These are phyloP conservation scores for Agrotis exclamationis DNA, from an alignment of 2,888 invertebrate genomes.

Conservation along the genomic window DNA sequence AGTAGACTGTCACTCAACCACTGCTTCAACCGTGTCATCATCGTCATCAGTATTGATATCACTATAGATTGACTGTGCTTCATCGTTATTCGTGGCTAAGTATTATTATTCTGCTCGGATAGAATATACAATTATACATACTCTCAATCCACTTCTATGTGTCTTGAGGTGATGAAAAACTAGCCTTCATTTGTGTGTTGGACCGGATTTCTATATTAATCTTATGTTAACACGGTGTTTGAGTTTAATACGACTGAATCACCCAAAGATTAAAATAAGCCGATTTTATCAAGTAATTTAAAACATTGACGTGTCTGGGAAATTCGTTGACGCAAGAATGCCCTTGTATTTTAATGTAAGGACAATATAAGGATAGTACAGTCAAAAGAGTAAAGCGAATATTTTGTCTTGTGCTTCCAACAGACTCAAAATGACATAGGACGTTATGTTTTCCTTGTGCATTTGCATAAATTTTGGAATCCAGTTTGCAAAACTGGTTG, in stretches of 20 bases:
- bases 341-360: constrained; percentile 27
- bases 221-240: not conserved
- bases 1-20: too few species aligned
- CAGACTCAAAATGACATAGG: not conserved
- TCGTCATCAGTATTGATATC: too few species aligned
- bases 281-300: not conserved
- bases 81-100: too few species aligned
- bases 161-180: too few species aligned
- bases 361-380: constrained; percentile 44
- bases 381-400: not conserved
- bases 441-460: not conserved
- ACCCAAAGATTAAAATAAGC: not conserved
- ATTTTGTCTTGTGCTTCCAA: not conserved
- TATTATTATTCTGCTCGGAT: too few species aligned
- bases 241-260: not conserved
- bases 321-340: constrained; percentile 44
- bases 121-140: too few species aligned
- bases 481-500: not conserved
- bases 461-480: not conserved
- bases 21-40: too few species aligned
- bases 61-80: too few species aligned
- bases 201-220: too few species aligned
- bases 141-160: too few species aligned
- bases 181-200: too few species aligned
- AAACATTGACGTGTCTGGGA: constrained; percentile 24